A percentile compares a stretch with the other conserved stretches of the same genome.
phyloP scores from a whole-genome alignment of 2,797 vertebrate genomes.

The Acanthis flammea region DNA sequence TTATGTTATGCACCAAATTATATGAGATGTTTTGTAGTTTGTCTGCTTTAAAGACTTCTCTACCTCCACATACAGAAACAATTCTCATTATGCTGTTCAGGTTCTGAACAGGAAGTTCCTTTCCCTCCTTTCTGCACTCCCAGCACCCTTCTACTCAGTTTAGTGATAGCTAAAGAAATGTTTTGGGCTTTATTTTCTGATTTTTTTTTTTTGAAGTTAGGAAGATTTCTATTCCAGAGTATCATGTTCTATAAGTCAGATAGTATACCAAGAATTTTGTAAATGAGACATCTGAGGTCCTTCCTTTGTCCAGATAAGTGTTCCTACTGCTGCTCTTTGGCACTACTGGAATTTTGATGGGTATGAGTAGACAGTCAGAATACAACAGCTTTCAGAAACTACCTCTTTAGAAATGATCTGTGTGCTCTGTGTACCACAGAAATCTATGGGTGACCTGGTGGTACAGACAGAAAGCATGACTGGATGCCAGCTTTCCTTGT shows the following conservation, averaged over 20 bases:
- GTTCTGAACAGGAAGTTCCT: not conserved
- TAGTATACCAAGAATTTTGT: not conserved
- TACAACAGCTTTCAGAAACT: not conserved
- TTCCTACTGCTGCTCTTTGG: not conserved
- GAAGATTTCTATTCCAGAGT: not conserved
- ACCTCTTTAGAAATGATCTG: not conserved
- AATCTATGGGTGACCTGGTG: not conserved
- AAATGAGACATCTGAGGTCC: not conserved
- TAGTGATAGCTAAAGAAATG: not conserved
- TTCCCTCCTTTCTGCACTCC: not conserved
- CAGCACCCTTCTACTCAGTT: not conserved
- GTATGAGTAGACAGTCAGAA: not conserved
- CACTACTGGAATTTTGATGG: not conserved
- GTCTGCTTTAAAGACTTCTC: not conserved
- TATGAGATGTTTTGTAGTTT: not conserved
- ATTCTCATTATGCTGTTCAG: not conserved
- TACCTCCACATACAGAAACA: not conserved
- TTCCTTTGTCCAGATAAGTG: not conserved
- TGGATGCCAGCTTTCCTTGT: not conserved
- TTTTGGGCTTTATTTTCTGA: not conserved
- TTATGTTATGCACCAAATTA: not conserved
- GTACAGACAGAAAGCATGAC: not conserved
- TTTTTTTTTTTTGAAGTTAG: not conserved
- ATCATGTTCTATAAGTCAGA: not conserved
- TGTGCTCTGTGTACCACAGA: not conserved